These are phyloP conservation scores for Ciona savignyi DNA, from an alignment of 23 tunicate genomes.

Conservation along the genomic window DNA sequence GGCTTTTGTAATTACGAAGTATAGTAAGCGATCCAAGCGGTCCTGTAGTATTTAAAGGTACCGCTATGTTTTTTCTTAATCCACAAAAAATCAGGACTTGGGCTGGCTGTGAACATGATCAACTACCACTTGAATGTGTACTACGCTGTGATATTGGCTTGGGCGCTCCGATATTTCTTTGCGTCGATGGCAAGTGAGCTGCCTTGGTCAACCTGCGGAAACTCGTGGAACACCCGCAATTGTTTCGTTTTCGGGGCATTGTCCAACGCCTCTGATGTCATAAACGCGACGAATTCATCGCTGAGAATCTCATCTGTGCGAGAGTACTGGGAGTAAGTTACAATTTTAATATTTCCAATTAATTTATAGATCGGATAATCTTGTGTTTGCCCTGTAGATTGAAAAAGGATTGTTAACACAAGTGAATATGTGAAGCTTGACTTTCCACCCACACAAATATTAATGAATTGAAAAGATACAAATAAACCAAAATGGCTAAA, in stretches of 20 bases:
- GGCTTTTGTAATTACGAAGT: too few species aligned
- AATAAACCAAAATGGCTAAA: not conserved
- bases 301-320: constrained; percentile 43
- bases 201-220: constrained; percentile 81
- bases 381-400: not conserved
- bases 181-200: constrained; percentile 71
- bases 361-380: not conserved
- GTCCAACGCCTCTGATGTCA: not conserved
- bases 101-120: constrained; percentile 85
- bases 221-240: constrained; percentile 63
- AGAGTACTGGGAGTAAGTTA: constrained; percentile 87
- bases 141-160: constrained; percentile 85
- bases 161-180: constrained; percentile 81
- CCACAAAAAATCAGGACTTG: too few species aligned
- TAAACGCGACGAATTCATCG: not conserved
- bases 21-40: not conserved
- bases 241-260: constrained; percentile 73
- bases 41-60: not conserved
- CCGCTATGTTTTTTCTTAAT: not conserved
- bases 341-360: not conserved
- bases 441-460: too few species aligned
- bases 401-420: too few species aligned
- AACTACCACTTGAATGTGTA: constrained; percentile 78
- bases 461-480: too few species aligned
- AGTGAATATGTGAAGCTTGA: too few species aligned